A percentile compares a stretch with the other conserved stretches of the same genome.
Evolutionary conservation across 2,113 vertebrate genomes (phyloP).

Genomic region (Bubo blakistoni): DNA sequence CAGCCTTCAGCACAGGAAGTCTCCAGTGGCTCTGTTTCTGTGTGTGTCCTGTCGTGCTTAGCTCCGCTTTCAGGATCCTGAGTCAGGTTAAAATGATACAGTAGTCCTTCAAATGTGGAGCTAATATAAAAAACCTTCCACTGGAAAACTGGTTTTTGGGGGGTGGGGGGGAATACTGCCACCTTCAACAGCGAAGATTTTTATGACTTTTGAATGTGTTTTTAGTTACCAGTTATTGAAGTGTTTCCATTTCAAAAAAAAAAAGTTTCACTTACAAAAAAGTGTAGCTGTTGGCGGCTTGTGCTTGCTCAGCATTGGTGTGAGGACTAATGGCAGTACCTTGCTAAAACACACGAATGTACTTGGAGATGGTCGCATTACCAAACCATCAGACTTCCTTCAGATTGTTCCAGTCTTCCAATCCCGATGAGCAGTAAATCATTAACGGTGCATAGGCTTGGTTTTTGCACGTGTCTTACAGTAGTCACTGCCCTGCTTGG

Average conservation of each 20-base stretch:
- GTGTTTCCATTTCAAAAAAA: neutral
- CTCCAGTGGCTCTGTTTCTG: neutral
- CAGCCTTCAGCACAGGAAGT: neutral
- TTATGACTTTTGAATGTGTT: neutral
- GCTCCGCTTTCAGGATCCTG: neutral
- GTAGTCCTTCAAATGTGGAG: neutral
- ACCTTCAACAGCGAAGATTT: neutral
- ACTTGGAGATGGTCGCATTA: neutral
- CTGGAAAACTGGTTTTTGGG: neutral
- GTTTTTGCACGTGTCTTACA: neutral
- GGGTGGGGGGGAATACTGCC: neutral
- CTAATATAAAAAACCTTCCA: neutral
- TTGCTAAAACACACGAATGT: neutral
- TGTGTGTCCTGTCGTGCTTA: neutral
- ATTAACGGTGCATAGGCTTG: neutral
- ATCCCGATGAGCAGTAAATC: neutral
- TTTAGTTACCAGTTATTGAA: neutral
- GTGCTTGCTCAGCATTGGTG: neutral
- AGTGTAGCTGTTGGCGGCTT: neutral
- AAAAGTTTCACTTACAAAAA: neutral
- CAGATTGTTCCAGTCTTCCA: neutral
- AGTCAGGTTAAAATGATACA: neutral
- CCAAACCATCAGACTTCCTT: neutral
- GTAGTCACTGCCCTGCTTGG: neutral
- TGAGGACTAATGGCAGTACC: neutral